Base-by-base conservation (phyloP, 2,888 invertebrate genomes). In the Andricus quercusramuli region DNA sequence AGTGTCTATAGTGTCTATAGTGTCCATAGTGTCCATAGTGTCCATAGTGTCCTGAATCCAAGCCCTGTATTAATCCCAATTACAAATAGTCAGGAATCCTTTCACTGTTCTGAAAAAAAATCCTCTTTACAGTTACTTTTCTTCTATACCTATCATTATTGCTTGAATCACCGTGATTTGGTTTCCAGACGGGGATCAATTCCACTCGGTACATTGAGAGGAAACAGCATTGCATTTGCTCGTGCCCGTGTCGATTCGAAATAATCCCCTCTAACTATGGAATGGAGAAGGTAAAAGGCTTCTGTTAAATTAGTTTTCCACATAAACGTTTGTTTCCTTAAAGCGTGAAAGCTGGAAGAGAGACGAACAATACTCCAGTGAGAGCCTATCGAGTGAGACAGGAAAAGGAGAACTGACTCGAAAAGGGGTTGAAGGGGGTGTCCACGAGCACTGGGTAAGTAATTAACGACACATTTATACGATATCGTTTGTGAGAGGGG, bases 381-480 rank as follows among this genome's bases (percentile, higher is more conserved):
- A 77, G 79, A 82, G 80, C 67, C 41, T 67, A 78, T 44, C 44
- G 78, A 79, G 74, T 77, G 79, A 74, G 79, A 80, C 76, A 81
- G 77, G 64, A 77, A 47, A 51, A 32, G 78, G 80, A 80, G 77
- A 64, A 80, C 74, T 79, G 80, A 77, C 82, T 79, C 65, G 74
- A 81, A 83, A 77, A 83, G 74, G 74, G 77, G 82, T 83, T 83
- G 80, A 83, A 83, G 83, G 86, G 86, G 86, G 83, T 67, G 88
- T 89, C 89, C 86, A 90, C 87, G 90, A 86, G 87, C 88, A 86
- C 89, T 88, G 88, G 88, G 88, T 91, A 91, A 91, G 91, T 92
- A 92, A 91, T 92, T 92, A 92, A 92, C 91, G 91, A 89, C 92
- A 90, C 91, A 89, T 92, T 92, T 91, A 91, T 91, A 91, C 91